Evolutionary conservation across 2,888 invertebrate genomes (phyloP), one percentile per base, ranked within the genome.

Genomic region (Drosophila parthenogenetica): DNA sequence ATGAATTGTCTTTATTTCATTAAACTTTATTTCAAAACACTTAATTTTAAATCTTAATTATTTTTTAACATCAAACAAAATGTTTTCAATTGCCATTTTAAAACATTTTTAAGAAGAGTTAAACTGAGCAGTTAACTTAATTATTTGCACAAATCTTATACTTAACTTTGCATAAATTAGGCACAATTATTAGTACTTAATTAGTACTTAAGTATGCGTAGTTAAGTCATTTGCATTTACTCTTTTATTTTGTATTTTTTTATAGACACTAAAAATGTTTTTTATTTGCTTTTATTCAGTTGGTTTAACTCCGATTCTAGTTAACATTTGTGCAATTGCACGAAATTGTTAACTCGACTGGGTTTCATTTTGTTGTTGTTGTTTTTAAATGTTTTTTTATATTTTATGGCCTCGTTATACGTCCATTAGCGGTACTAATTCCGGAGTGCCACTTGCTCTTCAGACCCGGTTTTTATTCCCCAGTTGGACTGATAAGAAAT

Each of bases 241-340:
- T 67, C 66, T 61, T 67, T 48, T 25, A 50, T 55, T 60, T 59
- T 55, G 29, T 50, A 29, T 35, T 35, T 35, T 79, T 87, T 83
- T 78, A 87, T 84, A 45, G 65, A 51, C 60, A 84, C 58, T 85
- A 55, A 87, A 87, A 84, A 64, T 57, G 62, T 73, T 78, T 29
- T 29, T 29, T 76, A 75, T 71, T 73, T 70, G 65, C 53, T 75
- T 71, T 62, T 50, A 59, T 57, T 65, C 64, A 43, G 62, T 68
- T 57, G 62, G 45, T 40, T 45, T 35, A 19, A 4, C 29, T 32
- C 39, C 11, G 14, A 39, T 51, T 50, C 42, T 35, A 40, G 67
- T 54, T 54, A 43, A 57, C 39, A 69, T 81, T 79, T 81, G 85
- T 84, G 79, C 83, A 87, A 84, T 83, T 84, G 81, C 81, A 81